These are phyloP conservation scores for Tenualosa thibaudeaui DNA, from an alignment of 2,797 vertebrate genomes.

Conservation along the genomic window DNA sequence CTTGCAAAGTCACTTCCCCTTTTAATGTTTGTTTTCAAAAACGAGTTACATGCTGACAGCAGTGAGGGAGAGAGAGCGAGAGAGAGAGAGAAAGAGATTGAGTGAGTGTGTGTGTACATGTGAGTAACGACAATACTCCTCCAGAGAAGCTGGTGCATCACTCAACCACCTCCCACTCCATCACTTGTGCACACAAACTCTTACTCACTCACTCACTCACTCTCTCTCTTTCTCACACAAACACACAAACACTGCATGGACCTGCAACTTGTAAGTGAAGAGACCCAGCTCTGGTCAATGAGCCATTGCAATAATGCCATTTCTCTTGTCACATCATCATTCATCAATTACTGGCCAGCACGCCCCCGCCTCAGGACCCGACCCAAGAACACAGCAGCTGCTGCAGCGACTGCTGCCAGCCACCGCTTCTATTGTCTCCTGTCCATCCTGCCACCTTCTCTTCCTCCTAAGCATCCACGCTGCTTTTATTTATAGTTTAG, in stretches of 20 bases:
- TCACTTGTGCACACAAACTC: constrained; percentile 12
- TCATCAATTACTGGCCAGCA: constrained; percentile 21
- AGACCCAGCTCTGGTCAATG: constrained; percentile 16
- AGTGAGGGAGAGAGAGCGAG: background rate
- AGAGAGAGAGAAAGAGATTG: background rate
- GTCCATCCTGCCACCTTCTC: background rate
- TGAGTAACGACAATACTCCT: background rate
- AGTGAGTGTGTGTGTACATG: background rate
- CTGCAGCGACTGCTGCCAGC: too few relatives aligned
- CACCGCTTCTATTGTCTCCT: too few relatives aligned
- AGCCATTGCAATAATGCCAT: constrained; percentile 28
- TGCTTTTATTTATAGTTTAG: background rate
- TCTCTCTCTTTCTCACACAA: background rate
- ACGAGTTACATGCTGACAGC: background rate
- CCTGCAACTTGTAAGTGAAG: background rate
- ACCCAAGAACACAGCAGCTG: background rate
- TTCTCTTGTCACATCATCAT: background rate
- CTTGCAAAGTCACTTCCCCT: background rate
- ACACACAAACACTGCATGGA: background rate
- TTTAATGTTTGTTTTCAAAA: background rate
- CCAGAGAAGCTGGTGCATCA: background rate
- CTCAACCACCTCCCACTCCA: constrained; percentile 10
- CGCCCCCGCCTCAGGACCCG: background rate
- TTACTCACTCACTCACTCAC: background rate
- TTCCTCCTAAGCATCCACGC: too few relatives aligned